Base-by-base conservation (phyloP, 30 jellyfish, hydroid and myxozoan species). In the Phacellophora camtschatica region DNA sequence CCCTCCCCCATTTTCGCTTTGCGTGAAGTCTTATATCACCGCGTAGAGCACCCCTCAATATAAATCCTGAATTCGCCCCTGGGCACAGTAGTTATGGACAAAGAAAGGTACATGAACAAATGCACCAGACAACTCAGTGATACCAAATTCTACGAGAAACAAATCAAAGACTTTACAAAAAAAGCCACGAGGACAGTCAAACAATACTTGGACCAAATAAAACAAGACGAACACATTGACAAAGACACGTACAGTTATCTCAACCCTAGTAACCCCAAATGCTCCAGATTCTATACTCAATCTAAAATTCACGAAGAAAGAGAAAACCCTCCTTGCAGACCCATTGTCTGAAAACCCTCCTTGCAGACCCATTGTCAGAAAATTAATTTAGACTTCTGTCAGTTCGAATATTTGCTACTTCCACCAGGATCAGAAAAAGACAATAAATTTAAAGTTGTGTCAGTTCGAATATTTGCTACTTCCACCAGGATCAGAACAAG, bases 91-190 rank as follows among this genome's bases (percentile, higher is more conserved):
- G 67, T 53, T 12, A 53, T 53, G 67, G 67, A 53, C 67, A 53
- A 20, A 0, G 27, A 53, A 0, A 15, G 13, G 31, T 53, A 53
- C 67, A 53, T 53, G 20, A 20, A 53, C 67, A 62, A 30, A 65
- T 65, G 64, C 61, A 36, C 5, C n/a, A 32, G 80, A 35, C 59
- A 33, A 65, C 80, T 65, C 32, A 65, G 25, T 30, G 80, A 65
- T 31, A 65, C 80, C 5, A 65, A 15, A 10, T 65, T 65, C 34
- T 65, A 65, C 80, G 34, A 31, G 16, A 32, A 65, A 65, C 80
- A 35, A 8, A 41, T 1, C 80, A 65, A 65, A 35, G 80, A 36
- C 80, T 29, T 36, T 0, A 65, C 80, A 7, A 65, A 65, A 0
- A 65, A 65, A 35, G 80, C 35, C 2, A 65, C 59, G 10, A 65